Evolutionary conservation across 1,140 invertebrate species (phyloP).

Genomic region (Zaprionus capensis): DNA sequence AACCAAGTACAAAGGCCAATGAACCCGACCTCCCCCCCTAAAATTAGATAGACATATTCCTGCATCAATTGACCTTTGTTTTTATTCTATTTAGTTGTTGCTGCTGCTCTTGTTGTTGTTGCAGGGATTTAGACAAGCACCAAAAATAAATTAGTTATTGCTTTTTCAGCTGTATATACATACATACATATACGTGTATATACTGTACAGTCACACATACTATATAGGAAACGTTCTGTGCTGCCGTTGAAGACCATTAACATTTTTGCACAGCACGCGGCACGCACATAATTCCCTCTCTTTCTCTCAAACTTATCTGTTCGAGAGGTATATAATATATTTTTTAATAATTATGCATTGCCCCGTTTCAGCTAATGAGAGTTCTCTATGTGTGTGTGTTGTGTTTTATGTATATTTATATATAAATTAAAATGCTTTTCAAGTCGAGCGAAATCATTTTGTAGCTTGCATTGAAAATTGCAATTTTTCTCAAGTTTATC

Average conservation of each 20-base stretch:
- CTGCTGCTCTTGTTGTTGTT: background rate
- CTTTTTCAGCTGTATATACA: slow-evolving; percentile 38
- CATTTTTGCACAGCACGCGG: slow-evolving; percentile 46
- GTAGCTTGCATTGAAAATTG: slow-evolving; percentile 9
- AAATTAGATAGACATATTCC: slow-evolving; percentile 23
- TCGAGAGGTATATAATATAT: slow-evolving; percentile 32
- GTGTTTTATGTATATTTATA: background rate
- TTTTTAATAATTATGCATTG: slow-evolving; percentile 65
- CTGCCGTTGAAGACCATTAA: slow-evolving; percentile 32
- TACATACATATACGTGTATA: slow-evolving; percentile 2
- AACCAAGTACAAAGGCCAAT: slow-evolving; percentile 38
- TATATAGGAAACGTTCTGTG: slow-evolving; percentile 35
- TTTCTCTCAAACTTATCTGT: slow-evolving; percentile 4
- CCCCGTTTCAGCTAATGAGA: slow-evolving; percentile 48
- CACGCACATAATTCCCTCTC: slow-evolving; percentile 17
- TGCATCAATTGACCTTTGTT: slow-evolving; percentile 36
- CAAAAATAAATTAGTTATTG: slow-evolving; percentile 51
- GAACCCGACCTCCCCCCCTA: slow-evolving; percentile 25
- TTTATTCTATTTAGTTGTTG: slow-evolving; percentile 4
- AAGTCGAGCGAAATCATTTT: slow-evolving; percentile 2
- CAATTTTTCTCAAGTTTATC: background rate
- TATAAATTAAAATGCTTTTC: background rate
- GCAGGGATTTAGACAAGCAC: slow-evolving; percentile 25
- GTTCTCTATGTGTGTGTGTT: slow-evolving; percentile 40
- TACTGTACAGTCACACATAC: slow-evolving; percentile 16